phyloP scores from a whole-genome alignment of 2,113 vertebrate genomes.

The Thymallus thymallus region DNA sequence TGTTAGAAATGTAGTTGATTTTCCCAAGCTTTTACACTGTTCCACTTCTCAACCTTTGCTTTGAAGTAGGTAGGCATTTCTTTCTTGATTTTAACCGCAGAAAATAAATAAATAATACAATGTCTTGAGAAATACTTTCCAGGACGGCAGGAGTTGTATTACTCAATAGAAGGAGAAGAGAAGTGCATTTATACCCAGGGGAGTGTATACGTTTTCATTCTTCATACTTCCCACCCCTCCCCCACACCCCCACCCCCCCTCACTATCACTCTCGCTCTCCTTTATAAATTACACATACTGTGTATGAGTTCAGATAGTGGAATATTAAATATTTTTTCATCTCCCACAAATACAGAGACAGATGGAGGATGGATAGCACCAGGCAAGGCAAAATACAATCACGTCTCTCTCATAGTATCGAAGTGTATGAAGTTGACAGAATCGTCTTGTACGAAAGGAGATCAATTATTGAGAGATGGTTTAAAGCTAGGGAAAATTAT shows the following conservation, averaged over 20 bases:
- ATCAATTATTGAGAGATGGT: slow-evolving; percentile 53
- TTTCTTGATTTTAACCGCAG: not conserved
- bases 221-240: too few species aligned
- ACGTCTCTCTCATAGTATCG: slow-evolving; percentile 20
- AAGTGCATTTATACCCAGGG: not conserved
- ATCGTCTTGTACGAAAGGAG: slow-evolving; percentile 16
- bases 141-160: not conserved
- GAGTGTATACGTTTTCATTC: not conserved
- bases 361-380: slow-evolving; percentile 3
- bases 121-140: not conserved
- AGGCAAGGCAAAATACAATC: not conserved
- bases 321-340: slow-evolving; percentile 9
- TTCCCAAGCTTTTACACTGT: not conserved
- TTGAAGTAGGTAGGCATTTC: not conserved
- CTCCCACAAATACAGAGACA: slow-evolving; percentile 11
- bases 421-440: slow-evolving; percentile 16
- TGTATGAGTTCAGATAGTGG: slow-evolving; percentile 2
- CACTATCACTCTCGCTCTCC: not conserved
- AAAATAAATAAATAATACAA: not conserved
- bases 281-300: not conserved
- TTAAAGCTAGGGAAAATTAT: slow-evolving; percentile 41
- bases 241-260: not conserved
- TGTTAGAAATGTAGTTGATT: not conserved
- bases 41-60: not conserved
- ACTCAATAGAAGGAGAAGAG: not conserved